These are phyloP conservation scores for Pseudomyrmex dendroicus DNA, from an alignment of 1,140 invertebrate genomes.

Conservation along the genomic window DNA sequence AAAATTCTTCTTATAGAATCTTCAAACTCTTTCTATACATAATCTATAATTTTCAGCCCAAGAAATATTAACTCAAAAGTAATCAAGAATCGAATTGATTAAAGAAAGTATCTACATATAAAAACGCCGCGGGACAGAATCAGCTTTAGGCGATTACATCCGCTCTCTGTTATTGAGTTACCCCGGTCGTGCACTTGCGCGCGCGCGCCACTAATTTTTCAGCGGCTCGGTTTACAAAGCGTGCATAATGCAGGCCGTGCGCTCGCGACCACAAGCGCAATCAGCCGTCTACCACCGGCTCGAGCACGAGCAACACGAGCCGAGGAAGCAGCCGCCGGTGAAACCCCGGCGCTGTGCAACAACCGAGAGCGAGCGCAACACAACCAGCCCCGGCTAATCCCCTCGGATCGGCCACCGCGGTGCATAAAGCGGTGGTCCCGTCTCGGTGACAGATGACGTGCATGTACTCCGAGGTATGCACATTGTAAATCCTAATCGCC, in stretches of 20 bases:
- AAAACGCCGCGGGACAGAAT: not conserved
- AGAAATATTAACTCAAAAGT: not conserved
- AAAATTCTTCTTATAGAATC: not conserved
- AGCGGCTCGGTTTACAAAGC: constrained; percentile 75
- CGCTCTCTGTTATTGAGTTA: constrained; percentile 63
- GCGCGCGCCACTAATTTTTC: constrained; percentile 71
- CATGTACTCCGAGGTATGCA: constrained; percentile 30
- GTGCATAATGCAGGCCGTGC: constrained; percentile 71
- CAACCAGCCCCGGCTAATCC: constrained; percentile 68
- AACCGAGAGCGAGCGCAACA: constrained; percentile 32
- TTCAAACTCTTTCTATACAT: too few species aligned
- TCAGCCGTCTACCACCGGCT: constrained; percentile 67
- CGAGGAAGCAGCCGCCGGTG: constrained; percentile 50
- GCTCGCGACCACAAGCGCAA: constrained; percentile 61
- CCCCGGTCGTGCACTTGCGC: constrained; percentile 27
- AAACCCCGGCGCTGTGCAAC: constrained; percentile 43
- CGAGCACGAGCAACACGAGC: constrained; percentile 56
- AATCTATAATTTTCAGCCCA: not conserved
- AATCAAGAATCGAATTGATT: not conserved
- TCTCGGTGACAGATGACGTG: constrained; percentile 62
- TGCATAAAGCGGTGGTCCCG: constrained; percentile 14
- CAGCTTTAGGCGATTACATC: constrained; percentile 34
- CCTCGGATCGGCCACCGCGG: constrained; percentile 60
- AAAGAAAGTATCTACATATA: not conserved
- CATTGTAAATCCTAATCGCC: constrained; percentile 65